Conservation (phyloP, 2,113 vertebrate species). For the Leptobrachium ailaonicum region DNA sequence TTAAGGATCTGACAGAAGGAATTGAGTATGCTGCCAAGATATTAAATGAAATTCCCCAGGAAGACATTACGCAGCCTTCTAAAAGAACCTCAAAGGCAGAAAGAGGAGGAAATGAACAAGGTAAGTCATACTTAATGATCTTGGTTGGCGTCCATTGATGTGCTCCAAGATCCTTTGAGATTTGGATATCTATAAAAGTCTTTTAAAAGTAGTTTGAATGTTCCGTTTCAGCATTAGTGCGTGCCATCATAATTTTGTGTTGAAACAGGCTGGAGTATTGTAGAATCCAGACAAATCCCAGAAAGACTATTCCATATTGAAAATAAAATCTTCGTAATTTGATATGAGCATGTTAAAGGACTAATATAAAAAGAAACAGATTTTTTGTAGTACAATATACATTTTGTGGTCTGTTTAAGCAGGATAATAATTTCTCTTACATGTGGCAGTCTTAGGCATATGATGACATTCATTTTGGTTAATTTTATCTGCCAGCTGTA, state of each 20-base stretch:
- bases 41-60: slow-evolving; percentile 71
- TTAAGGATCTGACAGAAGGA: slow-evolving; percentile 66
- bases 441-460: neutral
- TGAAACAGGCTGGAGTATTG: slow-evolving; percentile 1
- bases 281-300: slow-evolving; percentile 22
- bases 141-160: slow-evolving; percentile 52
- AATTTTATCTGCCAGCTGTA: neutral
- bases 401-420: neutral
- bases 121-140: slow-evolving; percentile 64
- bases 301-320: slow-evolving; percentile 16
- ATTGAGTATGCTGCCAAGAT: slow-evolving; percentile 67
- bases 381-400: neutral
- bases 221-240: slow-evolving; percentile 38
- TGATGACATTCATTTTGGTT: neutral
- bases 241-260: slow-evolving; percentile 17
- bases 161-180: slow-evolving; percentile 55
- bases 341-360: neutral
- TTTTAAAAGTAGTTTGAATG: slow-evolving; percentile 53
- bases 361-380: slow-evolving; percentile 13
- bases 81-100: slow-evolving; percentile 64
- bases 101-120: slow-evolving; percentile 59
- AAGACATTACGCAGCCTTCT: slow-evolving; percentile 60
- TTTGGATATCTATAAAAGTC: slow-evolving; percentile 51
- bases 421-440: neutral
- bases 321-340: neutral